Evolutionary conservation across 2,113 vertebrate species (phyloP).

Genomic region (Nycticryphes semicollaris): DNA sequence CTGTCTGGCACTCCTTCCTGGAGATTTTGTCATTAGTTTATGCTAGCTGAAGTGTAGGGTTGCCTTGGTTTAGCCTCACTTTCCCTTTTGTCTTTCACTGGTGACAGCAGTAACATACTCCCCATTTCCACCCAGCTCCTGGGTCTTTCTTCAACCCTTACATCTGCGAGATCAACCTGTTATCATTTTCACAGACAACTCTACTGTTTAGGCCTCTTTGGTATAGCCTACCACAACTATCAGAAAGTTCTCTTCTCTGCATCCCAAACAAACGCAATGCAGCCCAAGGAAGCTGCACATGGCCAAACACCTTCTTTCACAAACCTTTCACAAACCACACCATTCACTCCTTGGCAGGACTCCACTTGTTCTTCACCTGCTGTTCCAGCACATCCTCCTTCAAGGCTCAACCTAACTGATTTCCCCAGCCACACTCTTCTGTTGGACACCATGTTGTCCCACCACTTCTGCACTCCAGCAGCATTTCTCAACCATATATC

Average conservation of each 20-base stretch:
- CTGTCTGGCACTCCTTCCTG: not conserved
- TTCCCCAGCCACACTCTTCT: not conserved
- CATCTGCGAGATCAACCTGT: not conserved
- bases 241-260: not conserved
- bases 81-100: not conserved
- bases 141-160: not conserved
- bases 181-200: not conserved
- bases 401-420: not conserved
- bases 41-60: not conserved
- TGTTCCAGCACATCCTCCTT: not conserved
- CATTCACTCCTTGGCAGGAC: not conserved
- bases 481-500: not conserved
- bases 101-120: not conserved
- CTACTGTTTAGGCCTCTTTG: not conserved
- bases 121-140: not conserved
- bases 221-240: not conserved
- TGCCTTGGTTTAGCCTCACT: not conserved
- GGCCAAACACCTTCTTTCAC: not conserved
- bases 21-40: not conserved
- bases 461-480: not conserved
- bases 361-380: not conserved
- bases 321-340: not conserved
- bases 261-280: rapidly evolving
- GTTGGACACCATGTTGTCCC: rapidly evolving
- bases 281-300: not conserved